These are phyloP conservation scores for Lethenteron camtschaticum DNA, from an alignment of 2,113 vertebrate species.

Conservation along the genomic window DNA sequence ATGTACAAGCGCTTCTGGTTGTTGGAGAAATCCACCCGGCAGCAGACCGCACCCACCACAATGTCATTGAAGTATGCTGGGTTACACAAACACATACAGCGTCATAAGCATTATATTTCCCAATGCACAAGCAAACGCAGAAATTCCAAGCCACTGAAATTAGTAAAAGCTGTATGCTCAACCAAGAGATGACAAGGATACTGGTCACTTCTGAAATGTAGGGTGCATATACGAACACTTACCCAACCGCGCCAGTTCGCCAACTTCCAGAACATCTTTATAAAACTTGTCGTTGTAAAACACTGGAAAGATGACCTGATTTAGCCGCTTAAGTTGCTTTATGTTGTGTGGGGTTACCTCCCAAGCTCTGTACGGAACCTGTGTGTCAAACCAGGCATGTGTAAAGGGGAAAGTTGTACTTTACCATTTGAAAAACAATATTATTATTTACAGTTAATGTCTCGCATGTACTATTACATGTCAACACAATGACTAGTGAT, in stretches of 20 bases:
- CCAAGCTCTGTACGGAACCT: slow-evolving; percentile 99
- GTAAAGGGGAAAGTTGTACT: slow-evolving; percentile 8
- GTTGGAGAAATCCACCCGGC: slow-evolving; percentile 94
- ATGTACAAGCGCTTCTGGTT: slow-evolving; percentile 98
- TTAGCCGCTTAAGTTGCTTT: slow-evolving; percentile 92
- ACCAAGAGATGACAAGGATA: no score
- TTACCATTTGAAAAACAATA: not conserved
- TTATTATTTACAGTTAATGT: not conserved
- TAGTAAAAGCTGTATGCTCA: no score
- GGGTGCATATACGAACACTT: slow-evolving; percentile 10
- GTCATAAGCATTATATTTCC: no score
- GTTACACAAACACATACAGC: slow-evolving; percentile 8
- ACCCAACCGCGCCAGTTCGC: slow-evolving; percentile 96
- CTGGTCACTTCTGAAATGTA: no score
- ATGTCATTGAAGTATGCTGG: slow-evolving; percentile 99
- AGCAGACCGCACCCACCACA: slow-evolving; percentile 92
- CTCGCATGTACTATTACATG: not conserved
- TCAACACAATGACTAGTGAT: not conserved
- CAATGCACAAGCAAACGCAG: no score
- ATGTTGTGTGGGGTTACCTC: slow-evolving; percentile 99
- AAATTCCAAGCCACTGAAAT: no score
- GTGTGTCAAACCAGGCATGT: slow-evolving; percentile 62
- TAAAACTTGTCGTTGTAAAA: slow-evolving; percentile 99
- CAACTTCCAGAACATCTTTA: slow-evolving; percentile 97
- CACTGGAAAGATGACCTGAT: slow-evolving; percentile 99